A percentile compares a stretch with the other conserved stretches of the same genome.
These are phyloP conservation scores for Lepus townsendii DNA, from an alignment of 2,797 vertebrate genomes.

Conservation along the genomic window DNA sequence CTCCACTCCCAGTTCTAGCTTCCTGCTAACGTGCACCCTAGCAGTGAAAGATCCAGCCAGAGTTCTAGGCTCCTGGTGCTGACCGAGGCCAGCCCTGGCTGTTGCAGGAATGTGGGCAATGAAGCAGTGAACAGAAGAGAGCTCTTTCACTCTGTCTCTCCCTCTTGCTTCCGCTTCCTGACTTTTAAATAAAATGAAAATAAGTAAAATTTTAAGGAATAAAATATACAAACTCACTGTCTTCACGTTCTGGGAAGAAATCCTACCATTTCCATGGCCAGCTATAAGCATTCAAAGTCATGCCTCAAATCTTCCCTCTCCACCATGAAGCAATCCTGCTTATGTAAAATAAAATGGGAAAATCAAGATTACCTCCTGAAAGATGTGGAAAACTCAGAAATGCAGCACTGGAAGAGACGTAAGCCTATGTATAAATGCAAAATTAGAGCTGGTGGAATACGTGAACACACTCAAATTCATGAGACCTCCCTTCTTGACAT, in stretches of 20 bases:
- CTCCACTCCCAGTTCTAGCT: too few relatives aligned
- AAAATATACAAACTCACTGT: constrained; percentile 92
- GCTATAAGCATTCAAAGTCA: constrained; percentile 97
- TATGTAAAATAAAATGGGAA: constrained; percentile 73
- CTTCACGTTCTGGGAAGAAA: constrained; percentile 96
- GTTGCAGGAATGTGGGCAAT: too few relatives aligned
- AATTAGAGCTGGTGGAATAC: constrained; percentile 52
- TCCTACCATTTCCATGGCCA: constrained; percentile 99
- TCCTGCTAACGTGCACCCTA: too few relatives aligned
- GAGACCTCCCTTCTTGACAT: constrained; percentile 8
- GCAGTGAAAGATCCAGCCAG: too few relatives aligned
- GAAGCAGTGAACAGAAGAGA: too few relatives aligned
- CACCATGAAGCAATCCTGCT: constrained; percentile 96
- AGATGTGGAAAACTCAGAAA: constrained; percentile 52
- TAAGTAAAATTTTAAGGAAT: too few relatives aligned
- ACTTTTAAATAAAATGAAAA: too few relatives aligned
- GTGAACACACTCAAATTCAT: constrained; percentile 24
- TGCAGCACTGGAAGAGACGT: constrained; percentile 3
- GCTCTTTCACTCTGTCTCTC: too few relatives aligned
- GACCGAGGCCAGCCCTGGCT: too few relatives aligned
- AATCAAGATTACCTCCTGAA: constrained; percentile 36
- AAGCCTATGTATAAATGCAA: constrained; percentile 11
- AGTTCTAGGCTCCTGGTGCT: too few relatives aligned
- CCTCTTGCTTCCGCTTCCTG: too few relatives aligned
- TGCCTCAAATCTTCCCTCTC: constrained; percentile 99